Evolutionary conservation across 2,888 invertebrate genomes (phyloP).

Genomic region (Spodoptera exigua): DNA sequence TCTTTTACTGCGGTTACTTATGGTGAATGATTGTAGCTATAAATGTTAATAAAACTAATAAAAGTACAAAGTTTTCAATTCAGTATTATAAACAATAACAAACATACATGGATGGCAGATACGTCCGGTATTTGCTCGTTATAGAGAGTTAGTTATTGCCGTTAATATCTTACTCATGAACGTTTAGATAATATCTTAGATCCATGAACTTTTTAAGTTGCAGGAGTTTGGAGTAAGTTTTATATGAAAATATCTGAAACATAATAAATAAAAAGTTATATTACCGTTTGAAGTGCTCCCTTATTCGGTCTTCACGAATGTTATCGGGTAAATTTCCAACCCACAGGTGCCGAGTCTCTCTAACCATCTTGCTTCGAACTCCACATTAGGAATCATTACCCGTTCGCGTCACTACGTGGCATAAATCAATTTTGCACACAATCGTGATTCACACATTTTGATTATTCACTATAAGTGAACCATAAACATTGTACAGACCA

Average conservation of each 20-base stretch:
- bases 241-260: constrained; percentile 33
- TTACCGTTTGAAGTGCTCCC: constrained; percentile 99
- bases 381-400: constrained; percentile 96
- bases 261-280: constrained; percentile 39
- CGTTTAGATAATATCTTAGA: no score
- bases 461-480: constrained; percentile 81
- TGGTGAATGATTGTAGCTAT: no score
- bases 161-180: no score
- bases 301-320: constrained; percentile 98
- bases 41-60: no score
- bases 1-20: no score
- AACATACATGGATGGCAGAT: no score
- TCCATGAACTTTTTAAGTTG: no score
- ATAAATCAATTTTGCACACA: constrained; percentile 89
- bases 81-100: no score
- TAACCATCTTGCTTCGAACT: constrained; percentile 99
- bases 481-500: constrained; percentile 80
- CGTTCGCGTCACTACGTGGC: constrained; percentile 90
- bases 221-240: no score
- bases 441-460: constrained; percentile 88
- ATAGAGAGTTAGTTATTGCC: no score
- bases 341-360: constrained; percentile 99
- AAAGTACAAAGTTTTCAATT: no score
- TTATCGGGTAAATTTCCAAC: constrained; percentile 99
- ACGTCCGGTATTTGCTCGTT: no score